These are phyloP conservation scores for Malacoraja senta DNA, from an alignment of 2,797 vertebrate species.

Conservation along the genomic window DNA sequence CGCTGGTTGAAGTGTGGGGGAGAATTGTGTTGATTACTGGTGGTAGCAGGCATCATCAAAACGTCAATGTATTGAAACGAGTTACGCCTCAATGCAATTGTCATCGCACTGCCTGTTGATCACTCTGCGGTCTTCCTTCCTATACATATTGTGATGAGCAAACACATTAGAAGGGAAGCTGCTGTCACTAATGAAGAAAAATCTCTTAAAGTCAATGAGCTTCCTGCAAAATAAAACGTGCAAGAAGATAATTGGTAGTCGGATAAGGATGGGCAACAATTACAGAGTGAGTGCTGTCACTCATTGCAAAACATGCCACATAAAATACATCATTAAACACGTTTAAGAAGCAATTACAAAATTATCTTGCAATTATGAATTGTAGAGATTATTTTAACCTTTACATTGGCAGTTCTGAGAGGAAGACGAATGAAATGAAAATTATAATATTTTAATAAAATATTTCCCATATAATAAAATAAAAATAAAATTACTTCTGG, in stretches of 20 bases:
- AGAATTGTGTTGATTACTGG: neutral
- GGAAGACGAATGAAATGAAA: neutral
- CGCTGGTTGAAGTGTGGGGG: neutral
- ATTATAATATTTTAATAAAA: neutral
- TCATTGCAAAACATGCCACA: neutral
- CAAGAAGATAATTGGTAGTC: neutral
- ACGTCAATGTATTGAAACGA: neutral
- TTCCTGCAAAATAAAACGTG: neutral
- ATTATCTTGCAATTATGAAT: neutral
- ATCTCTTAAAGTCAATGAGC: neutral
- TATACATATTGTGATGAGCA: neutral
- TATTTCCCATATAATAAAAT: neutral
- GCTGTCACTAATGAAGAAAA: neutral
- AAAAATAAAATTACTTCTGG: neutral
- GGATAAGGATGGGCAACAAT: neutral
- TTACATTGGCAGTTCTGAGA: neutral
- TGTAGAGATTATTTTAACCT: slow-evolving; percentile 17
- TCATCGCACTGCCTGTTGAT: neutral
- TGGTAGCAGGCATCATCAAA: neutral
- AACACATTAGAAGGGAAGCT: neutral
- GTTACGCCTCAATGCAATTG: neutral
- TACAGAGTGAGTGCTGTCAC: neutral
- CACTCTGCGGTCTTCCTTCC: neutral
- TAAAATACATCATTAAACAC: slow-evolving; percentile 28
- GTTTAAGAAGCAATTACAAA: slow-evolving; percentile 16